These are phyloP conservation scores for Gobio occitaniae DNA, from an alignment of 2,797 vertebrate species.

Conservation along the genomic window DNA sequence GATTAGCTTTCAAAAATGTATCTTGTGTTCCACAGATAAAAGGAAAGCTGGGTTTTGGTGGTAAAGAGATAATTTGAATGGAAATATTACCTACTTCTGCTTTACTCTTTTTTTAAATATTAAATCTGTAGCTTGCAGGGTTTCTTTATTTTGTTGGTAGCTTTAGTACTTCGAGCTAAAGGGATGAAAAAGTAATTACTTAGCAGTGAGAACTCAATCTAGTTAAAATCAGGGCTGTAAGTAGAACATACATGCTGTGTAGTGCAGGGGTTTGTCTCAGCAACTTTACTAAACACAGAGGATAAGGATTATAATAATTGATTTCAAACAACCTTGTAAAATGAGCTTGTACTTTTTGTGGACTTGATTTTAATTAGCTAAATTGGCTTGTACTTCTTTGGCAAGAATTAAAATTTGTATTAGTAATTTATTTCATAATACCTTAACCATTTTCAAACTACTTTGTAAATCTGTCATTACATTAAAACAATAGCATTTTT, in stretches of 20 bases:
- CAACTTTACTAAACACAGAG: background rate
- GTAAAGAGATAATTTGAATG: background rate
- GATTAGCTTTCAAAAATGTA: background rate
- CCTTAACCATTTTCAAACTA: background rate
- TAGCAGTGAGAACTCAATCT: background rate
- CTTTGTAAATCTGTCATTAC: background rate
- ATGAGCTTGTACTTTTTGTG: conserved; percentile 1
- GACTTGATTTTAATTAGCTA: background rate
- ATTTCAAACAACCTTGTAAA: background rate
- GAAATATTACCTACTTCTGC: background rate
- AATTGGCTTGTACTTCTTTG: background rate
- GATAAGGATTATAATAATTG: background rate
- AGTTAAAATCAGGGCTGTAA: background rate
- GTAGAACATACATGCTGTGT: background rate
- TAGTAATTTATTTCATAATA: background rate
- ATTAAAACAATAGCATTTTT: background rate
- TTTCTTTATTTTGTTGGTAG: conserved; percentile 7
- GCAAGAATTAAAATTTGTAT: background rate
- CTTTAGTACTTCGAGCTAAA: background rate
- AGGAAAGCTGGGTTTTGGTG: background rate
- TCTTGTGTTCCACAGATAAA: background rate
- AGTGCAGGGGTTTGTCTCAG: background rate
- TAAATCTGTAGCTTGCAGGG: background rate
- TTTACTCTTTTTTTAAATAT: background rate
- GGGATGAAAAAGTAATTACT: background rate